Evolutionary conservation across 2,797 vertebrate species (phyloP).

Genomic region (Catostomus latipinnis): DNA sequence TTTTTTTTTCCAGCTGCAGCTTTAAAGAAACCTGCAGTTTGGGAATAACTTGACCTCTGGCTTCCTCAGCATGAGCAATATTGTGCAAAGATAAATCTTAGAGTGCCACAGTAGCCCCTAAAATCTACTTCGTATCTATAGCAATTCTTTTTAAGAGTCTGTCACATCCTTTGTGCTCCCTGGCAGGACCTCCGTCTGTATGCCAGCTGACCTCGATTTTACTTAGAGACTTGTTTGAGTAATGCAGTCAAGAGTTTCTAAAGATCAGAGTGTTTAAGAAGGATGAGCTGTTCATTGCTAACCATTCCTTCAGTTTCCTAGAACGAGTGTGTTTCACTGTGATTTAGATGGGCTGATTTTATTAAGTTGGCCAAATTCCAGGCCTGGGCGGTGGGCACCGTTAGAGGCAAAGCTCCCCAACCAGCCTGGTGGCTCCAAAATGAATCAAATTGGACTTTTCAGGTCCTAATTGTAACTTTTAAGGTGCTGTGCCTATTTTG

Average conservation of each 20-base stretch:
- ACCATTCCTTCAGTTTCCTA: conserved; percentile 51
- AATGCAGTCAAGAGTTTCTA: conserved; percentile 57
- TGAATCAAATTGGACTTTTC: conserved; percentile 46
- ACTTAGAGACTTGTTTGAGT: conserved; percentile 52
- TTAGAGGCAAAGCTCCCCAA: conserved; percentile 33
- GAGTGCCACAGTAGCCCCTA: conserved; percentile 46
- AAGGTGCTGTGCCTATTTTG: background rate
- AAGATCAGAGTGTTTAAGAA: conserved; percentile 62
- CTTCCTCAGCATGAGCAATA: conserved; percentile 60
- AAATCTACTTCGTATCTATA: conserved; percentile 57
- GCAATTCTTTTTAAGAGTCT: conserved; percentile 46
- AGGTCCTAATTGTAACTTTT: background rate
- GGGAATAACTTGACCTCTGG: conserved; percentile 59
- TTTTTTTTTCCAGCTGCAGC: background rate
- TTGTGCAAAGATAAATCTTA: conserved; percentile 60
- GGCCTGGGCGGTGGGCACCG: background rate
- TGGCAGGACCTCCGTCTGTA: conserved; percentile 37
- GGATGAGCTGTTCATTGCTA: conserved; percentile 57
- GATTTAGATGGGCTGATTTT: conserved; percentile 55
- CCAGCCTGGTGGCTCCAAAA: conserved; percentile 30
- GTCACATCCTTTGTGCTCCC: conserved; percentile 37
- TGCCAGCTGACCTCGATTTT: conserved; percentile 56
- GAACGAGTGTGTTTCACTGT: conserved; percentile 47
- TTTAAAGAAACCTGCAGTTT: conserved; percentile 54
- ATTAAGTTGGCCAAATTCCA: conserved; percentile 54